Evolutionary conservation across 2,888 invertebrate species (phyloP), one percentile per base, ranked within the genome.

Genomic region (Melitaea athalia): DNA sequence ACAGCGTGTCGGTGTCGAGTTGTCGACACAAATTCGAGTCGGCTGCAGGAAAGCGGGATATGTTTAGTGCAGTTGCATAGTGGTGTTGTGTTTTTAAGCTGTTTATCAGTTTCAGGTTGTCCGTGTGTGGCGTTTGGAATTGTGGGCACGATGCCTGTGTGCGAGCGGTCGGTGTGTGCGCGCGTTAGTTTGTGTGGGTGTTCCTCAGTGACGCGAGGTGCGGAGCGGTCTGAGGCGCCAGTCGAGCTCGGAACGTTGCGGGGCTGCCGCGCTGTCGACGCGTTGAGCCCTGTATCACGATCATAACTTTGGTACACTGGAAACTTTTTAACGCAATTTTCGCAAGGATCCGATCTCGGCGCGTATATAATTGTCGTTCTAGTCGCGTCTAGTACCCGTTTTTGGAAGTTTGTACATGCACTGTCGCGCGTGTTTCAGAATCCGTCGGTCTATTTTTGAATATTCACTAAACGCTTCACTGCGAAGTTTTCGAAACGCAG

Each of bases 401-500:
- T 82, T 83, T 82, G 77, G 77, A 79, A 80, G 79, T 79, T 79
- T 72, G 71, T 77, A 73, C 70, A 76, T 80, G 78, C 81, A 82
- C 78, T 81, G 83, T 85, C 79, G 82, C 85, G 84, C 85, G 86
- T 87, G 86, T 84, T 79, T 82, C 80, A 81, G 77, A 83, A 80
- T 83, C 81, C 79, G 85, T 86, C 86, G 85, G 85, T 91, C 92
- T 92, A 92, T 92, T 92, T 92, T 91, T 91, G 92, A 91, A 90
- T 92, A 89, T 89, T 87, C 88, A 89, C 87, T 89, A 89, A 91
- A 89, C 92, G 87, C 87, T 86, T 85, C 86, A 81, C 83, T 82
- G 87, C 86, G 84, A 89, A 91, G 91, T 92, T 92, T 92, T 91
- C 90, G 91, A 91, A 91, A 92, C 92, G 91, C 89, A 89, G 84